A percentile compares a stretch with the other conserved stretches of the same genome.
Evolutionary conservation across 92 coral and sea anemone species (phyloP).

Genomic region (Zoanthus sansibaricus): DNA sequence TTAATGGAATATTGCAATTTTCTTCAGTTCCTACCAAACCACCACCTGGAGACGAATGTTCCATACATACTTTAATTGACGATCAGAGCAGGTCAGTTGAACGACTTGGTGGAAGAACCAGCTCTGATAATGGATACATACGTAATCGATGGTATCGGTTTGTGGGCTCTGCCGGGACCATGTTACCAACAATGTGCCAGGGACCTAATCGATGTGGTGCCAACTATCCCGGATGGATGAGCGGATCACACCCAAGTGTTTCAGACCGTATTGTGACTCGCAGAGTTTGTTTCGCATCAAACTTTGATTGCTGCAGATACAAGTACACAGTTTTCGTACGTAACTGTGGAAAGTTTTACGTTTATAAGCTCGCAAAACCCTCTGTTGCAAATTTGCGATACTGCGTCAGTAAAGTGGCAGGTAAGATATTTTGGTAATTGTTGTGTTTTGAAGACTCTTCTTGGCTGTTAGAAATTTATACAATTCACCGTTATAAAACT

Average conservation of each 20-base stretch:
- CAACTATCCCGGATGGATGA: constrained; percentile 43
- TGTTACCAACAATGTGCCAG: constrained; percentile 25
- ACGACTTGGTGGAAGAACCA: not conserved
- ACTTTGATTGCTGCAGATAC: not conserved
- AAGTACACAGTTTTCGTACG: constrained; percentile 12
- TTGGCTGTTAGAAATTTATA: not conserved
- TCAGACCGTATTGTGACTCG: constrained; percentile 27
- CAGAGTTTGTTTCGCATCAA: constrained; percentile 22
- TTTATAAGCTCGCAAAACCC: constrained; percentile 39
- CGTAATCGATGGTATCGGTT: constrained; percentile 38
- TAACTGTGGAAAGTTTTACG: constrained; percentile 46
- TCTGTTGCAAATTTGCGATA: not conserved
- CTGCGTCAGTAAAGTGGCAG: constrained; percentile 31
- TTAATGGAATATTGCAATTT: not conserved
- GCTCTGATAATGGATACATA: constrained; percentile 17
- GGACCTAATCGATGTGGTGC: constrained; percentile 33
- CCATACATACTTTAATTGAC: not conserved
- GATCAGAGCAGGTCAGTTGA: constrained; percentile 23
- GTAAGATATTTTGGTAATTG: not conserved
- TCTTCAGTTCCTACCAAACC: constrained; percentile 41
- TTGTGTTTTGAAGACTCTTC: not conserved
- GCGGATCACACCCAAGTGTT: constrained; percentile 45
- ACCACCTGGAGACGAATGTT: constrained; percentile 19
- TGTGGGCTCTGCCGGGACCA: constrained; percentile 35
- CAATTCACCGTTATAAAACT: too few species aligned